Percentiles rank a stretch among this genome's conserved stretches.
These are phyloP conservation scores for Megalopta genalis DNA, from an alignment of 1,140 invertebrate genomes.

Conservation along the genomic window DNA sequence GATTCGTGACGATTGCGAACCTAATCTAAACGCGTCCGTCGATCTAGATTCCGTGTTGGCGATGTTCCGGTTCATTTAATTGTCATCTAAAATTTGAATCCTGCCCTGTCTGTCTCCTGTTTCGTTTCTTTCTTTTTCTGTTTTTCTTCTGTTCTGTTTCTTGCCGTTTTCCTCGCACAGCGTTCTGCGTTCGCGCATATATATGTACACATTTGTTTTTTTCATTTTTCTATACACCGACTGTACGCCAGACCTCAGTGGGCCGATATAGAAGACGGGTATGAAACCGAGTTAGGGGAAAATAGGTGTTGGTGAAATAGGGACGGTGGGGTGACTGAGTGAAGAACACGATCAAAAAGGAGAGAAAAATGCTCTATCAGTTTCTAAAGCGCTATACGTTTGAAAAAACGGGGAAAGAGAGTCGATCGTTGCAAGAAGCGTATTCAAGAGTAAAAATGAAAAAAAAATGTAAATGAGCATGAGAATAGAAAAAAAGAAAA, in stretches of 20 bases:
- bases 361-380: too few species aligned
- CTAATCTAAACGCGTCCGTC: conserved; percentile 33
- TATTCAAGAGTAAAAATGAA: too few species aligned
- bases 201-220: neutral
- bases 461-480: neutral
- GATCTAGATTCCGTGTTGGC: conserved; percentile 22
- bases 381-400: too few species aligned
- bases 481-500: conserved; percentile 22
- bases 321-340: neutral
- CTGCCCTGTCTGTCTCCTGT: neutral
- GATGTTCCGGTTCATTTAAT: neutral
- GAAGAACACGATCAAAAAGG: neutral
- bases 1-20: conserved; percentile 19
- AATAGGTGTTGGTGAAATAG: too few species aligned
- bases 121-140: neutral
- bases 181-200: neutral
- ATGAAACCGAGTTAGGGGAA: too few species aligned
- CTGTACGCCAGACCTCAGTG: conserved; percentile 47
- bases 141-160: neutral
- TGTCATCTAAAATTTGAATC: too few species aligned
- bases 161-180: conserved; percentile 8
- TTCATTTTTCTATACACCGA: neutral
- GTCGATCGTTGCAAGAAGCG: too few species aligned
- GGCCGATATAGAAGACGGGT: conserved; percentile 24
- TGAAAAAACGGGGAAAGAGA: too few species aligned